These are phyloP conservation scores for Tetragonula carbonaria DNA, from an alignment of 2,888 invertebrate genomes.

Conservation along the genomic window DNA sequence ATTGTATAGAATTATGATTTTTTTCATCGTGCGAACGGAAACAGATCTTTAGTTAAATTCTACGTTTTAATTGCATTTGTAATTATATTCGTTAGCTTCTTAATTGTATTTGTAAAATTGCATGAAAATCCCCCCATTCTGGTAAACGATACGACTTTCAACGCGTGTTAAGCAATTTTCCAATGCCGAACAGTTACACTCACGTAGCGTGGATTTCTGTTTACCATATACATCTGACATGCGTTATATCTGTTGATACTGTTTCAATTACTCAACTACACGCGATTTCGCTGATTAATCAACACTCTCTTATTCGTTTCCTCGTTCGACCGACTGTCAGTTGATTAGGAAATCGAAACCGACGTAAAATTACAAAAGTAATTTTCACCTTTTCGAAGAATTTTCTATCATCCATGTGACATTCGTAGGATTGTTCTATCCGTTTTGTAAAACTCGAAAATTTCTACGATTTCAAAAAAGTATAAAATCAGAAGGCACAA, in stretches of 20 bases:
- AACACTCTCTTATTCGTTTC: conserved; percentile 1
- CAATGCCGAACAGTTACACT: background rate
- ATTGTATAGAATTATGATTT: too few species aligned
- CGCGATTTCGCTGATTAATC: conserved; percentile 15
- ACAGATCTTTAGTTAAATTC: too few species aligned
- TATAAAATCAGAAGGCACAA: too few species aligned
- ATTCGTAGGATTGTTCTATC: background rate
- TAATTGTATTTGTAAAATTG: too few species aligned
- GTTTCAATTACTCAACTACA: conserved; percentile 3
- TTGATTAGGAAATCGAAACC: background rate
- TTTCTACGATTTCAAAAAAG: background rate
- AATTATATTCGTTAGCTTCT: too few species aligned
- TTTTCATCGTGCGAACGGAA: too few species aligned
- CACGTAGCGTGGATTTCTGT: background rate
- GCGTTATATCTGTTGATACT: background rate
- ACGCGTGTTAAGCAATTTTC: background rate
- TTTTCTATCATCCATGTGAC: background rate
- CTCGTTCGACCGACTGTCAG: background rate
- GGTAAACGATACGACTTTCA: background rate
- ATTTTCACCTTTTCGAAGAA: background rate
- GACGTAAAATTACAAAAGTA: background rate
- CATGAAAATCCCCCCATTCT: too few species aligned
- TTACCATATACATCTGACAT: background rate
- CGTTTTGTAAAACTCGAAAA: too few species aligned
- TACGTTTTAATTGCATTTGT: too few species aligned